Conservation (phyloP, 2,888 invertebrate species). For the Cheilosia grossa region DNA sequence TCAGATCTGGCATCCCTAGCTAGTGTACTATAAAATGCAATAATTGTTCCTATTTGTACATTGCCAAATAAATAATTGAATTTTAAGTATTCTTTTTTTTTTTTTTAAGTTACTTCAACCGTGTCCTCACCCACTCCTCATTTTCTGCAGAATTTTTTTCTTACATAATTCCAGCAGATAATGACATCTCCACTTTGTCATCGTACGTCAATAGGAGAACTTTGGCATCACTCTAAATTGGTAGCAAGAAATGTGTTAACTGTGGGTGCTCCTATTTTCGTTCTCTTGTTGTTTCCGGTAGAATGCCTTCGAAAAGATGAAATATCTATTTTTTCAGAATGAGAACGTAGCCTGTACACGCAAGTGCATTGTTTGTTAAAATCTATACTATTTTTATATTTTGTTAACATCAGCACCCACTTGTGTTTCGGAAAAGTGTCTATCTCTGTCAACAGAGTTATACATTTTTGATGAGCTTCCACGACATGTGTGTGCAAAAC, state of each 20-base stretch:
- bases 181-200: no score
- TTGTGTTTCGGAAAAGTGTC: neutral
- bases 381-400: neutral
- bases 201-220: neutral
- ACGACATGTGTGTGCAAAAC: neutral
- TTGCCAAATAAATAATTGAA: no score
- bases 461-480: conserved; percentile 13
- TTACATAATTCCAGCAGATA: no score
- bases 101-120: no score
- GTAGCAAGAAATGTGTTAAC: neutral
- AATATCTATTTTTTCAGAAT: conserved; percentile 3
- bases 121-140: no score
- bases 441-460: conserved; percentile 13
- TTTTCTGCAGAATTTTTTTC: no score
- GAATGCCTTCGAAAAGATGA: conserved; percentile 5
- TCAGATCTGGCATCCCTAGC: no score
- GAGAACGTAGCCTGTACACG: neutral
- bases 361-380: conserved; percentile 5
- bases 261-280: neutral
- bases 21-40: no score
- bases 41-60: no score
- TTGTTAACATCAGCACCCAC: neutral
- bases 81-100: no score
- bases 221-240: conserved; percentile 34
- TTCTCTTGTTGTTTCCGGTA: conserved; percentile 9